Conservation (phyloP, 35 echinoderm and acorn worm genomes). For the Hemicentrotus pulcherrimus region DNA sequence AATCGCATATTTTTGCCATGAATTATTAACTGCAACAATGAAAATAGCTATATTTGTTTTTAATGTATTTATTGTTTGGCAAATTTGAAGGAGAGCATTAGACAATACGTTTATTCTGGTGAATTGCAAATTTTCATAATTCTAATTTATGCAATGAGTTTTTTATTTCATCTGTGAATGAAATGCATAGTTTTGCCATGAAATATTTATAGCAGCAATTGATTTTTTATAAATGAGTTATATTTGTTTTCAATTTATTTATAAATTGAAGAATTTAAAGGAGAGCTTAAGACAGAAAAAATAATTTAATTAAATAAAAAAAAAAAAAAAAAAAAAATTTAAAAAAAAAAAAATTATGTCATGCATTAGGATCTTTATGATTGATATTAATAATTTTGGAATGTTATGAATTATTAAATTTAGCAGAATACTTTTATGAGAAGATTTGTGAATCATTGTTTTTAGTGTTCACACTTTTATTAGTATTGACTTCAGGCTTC, state of each 20-base stretch:
- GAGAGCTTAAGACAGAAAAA: no score
- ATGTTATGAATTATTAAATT: background rate
- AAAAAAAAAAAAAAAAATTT: no score
- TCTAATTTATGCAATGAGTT: background rate
- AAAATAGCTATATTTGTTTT: no score
- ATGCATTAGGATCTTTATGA: background rate
- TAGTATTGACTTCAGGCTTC: background rate
- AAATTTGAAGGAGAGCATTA: no score
- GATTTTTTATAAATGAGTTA: background rate
- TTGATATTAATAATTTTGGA: background rate
- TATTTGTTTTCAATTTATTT: background rate
- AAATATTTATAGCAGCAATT: background rate
- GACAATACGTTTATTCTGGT: no score
- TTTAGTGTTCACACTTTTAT: no score
- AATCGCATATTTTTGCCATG: no score
- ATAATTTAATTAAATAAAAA: no score
- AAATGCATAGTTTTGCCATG: background rate
- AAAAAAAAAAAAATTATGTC: background rate
- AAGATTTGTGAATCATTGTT: background rate
- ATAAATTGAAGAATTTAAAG: no score
- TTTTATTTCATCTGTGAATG: background rate
- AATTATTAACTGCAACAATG: no score
- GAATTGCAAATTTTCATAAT: background rate
- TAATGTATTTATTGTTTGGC: no score
- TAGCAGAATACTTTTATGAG: background rate